These are phyloP conservation scores for Triplophysa rosa DNA, from an alignment of 2,113 vertebrate species.

Conservation along the genomic window DNA sequence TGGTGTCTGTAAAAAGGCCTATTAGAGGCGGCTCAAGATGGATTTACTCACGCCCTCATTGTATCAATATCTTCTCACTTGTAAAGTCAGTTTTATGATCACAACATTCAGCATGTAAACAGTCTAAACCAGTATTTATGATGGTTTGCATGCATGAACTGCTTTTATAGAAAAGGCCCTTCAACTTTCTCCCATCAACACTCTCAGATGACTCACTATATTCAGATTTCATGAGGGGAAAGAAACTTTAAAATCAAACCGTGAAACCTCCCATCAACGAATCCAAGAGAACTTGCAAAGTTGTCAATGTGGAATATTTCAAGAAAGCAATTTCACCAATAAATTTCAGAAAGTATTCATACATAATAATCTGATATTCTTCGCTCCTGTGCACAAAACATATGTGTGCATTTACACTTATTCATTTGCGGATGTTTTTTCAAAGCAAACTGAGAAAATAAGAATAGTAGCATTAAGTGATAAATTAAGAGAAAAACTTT, in stretches of 20 bases:
- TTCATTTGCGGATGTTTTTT: too few relatives aligned
- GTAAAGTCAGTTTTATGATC: conserved; percentile 1
- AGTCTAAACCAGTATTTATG: background rate
- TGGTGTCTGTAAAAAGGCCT: background rate
- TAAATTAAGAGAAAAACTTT: too few relatives aligned
- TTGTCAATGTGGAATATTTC: too few relatives aligned
- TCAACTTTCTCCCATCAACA: background rate
- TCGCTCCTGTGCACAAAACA: too few relatives aligned
- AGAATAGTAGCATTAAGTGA: too few relatives aligned
- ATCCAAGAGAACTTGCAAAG: too few relatives aligned
- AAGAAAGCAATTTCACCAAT: too few relatives aligned
- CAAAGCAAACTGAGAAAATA: too few relatives aligned
- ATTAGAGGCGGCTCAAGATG: conserved; percentile 23
- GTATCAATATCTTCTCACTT: conserved; percentile 15
- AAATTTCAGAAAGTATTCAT: too few relatives aligned
- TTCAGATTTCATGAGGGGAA: background rate
- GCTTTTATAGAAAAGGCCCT: background rate
- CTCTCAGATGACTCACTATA: background rate
- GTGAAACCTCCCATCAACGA: too few relatives aligned
- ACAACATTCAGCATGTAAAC: background rate
- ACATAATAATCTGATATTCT: too few relatives aligned
- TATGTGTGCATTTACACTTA: too few relatives aligned
- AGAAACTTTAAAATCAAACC: background rate
- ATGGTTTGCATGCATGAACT: background rate
- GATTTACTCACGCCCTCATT: background rate